These are phyloP conservation scores for Metaphire vulgaris DNA, from an alignment of 1,140 invertebrate species.

Conservation along the genomic window DNA sequence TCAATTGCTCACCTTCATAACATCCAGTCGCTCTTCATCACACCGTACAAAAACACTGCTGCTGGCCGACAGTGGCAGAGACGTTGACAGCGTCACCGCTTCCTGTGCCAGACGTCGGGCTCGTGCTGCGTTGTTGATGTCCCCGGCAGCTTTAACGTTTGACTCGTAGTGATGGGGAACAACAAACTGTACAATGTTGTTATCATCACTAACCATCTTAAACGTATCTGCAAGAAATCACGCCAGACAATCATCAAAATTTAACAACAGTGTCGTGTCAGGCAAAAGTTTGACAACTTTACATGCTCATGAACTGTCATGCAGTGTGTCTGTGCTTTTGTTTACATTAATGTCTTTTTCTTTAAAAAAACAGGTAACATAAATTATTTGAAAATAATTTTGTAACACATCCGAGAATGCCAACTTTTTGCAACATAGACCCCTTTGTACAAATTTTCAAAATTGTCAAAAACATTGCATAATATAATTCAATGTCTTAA, in stretches of 20 bases:
- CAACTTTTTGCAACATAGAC: no score
- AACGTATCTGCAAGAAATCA: constrained; percentile 75
- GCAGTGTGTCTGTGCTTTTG: no score
- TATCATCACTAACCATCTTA: constrained; percentile 79
- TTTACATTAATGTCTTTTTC: no score
- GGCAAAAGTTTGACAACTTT: no score
- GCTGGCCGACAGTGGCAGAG: constrained; percentile 83
- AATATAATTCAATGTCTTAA: no score
- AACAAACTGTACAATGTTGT: constrained; percentile 71
- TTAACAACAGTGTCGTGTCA: background rate
- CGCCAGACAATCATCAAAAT: no score
- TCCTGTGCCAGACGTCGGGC: constrained; percentile 91
- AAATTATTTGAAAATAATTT: no score
- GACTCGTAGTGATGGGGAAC: constrained; percentile 87
- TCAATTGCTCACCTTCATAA: constrained; percentile 86
- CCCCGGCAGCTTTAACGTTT: constrained; percentile 75
- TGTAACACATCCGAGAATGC: no score
- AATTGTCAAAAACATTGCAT: no score
- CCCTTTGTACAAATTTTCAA: no score
- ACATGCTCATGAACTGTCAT: background rate
- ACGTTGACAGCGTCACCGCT: constrained; percentile 87
- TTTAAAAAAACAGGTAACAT: no score
- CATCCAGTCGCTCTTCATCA: constrained; percentile 83
- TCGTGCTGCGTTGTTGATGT: constrained; percentile 70
- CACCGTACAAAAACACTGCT: constrained; percentile 92